phyloP scores from a whole-genome alignment of 2,113 vertebrate species.

The Vombatus ursinus region DNA sequence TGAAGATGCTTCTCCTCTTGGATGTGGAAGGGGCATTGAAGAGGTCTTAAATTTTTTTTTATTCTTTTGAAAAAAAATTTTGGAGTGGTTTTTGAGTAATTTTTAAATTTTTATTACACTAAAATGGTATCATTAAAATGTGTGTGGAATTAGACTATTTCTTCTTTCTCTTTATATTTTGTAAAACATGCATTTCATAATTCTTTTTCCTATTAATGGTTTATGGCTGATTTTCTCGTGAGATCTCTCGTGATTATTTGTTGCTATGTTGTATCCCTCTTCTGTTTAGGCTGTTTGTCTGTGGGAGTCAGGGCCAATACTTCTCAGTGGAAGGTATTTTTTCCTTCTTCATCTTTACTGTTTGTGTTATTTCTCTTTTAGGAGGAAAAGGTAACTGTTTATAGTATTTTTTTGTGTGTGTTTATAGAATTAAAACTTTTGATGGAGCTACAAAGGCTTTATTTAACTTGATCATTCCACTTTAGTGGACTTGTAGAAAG shows the following conservation, averaged over 20 bases:
- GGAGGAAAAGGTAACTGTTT: constrained; percentile 1
- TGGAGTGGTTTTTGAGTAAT: not conserved
- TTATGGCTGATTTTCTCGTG: not conserved
- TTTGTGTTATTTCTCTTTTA: constrained; percentile 32
- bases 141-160: not conserved
- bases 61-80: not conserved
- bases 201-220: not conserved
- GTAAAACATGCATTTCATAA: not conserved
- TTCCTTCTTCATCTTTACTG: not conserved
- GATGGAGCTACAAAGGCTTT: not conserved
- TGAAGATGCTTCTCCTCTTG: not conserved
- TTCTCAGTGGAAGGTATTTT: not conserved
- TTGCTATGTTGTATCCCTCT: not conserved
- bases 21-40: not conserved
- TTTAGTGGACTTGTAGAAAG: not conserved
- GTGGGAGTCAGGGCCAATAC: not conserved
- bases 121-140: not conserved
- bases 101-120: not conserved
- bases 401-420: not conserved
- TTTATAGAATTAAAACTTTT: not conserved
- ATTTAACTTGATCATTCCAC: constrained; percentile 19
- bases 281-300: not conserved
- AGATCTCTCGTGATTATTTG: not conserved
- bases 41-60: not conserved
- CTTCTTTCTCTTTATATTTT: not conserved